Percentiles rank a stretch among this genome's conserved stretches.
These are phyloP conservation scores for Cladorhizidae sp. DNA, from an alignment of 37 sponge, comb jelly and placozoan species.

Conservation along the genomic window DNA sequence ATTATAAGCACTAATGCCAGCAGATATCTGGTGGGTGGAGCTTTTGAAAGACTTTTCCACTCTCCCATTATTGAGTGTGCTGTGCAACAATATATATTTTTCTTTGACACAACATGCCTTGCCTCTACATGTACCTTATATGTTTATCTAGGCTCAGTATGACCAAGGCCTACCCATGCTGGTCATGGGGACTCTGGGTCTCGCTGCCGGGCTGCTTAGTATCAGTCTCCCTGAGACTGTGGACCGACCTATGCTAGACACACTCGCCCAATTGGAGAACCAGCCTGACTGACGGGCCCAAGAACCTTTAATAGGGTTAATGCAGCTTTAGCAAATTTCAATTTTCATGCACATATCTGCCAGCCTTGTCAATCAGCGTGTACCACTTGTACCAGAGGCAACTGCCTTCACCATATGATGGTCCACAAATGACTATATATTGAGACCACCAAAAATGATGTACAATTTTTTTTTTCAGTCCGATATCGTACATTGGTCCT, in stretches of 20 bases:
- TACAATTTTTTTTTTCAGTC: too few species aligned
- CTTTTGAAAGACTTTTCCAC: not conserved
- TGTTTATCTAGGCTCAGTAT: conserved; percentile 11
- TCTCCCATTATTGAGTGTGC: not conserved
- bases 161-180: conserved; percentile 40
- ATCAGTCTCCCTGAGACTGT: conserved; percentile 74
- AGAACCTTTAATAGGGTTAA: too few species aligned
- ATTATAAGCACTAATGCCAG: too few species aligned
- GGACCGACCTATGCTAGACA: conserved; percentile 50
- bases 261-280: conserved; percentile 44
- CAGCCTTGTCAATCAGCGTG: too few species aligned
- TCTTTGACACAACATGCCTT: not conserved
- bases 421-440: too few species aligned
- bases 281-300: not conserved
- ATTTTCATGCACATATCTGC: too few species aligned
- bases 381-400: too few species aligned
- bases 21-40: too few species aligned
- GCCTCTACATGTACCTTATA: not conserved
- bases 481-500: too few species aligned
- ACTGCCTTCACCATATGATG: too few species aligned
- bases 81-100: not conserved
- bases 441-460: too few species aligned
- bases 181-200: conserved; percentile 49
- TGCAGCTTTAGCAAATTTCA: too few species aligned
- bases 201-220: conserved; percentile 29